phyloP scores from a whole-genome alignment of 2,113 vertebrate species.

The Terrapene triunguis region DNA sequence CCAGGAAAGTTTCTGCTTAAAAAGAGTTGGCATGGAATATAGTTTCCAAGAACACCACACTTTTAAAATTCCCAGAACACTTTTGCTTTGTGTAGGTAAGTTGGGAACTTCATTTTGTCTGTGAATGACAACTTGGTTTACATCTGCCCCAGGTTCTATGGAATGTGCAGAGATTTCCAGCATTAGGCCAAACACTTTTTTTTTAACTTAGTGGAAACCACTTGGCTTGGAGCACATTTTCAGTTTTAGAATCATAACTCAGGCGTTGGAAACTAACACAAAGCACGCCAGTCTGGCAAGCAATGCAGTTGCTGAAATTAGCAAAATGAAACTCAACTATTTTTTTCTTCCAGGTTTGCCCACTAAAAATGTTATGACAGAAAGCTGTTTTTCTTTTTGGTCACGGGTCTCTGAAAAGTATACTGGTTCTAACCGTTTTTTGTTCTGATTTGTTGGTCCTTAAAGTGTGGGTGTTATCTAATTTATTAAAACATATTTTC shows the following conservation, averaged over 20 bases:
- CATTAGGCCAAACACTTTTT: slow-evolving; percentile 29
- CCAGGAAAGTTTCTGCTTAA: not conserved
- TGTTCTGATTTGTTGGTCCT: not conserved
- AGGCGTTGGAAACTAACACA: slow-evolving; percentile 48
- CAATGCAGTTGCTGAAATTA: slow-evolving; percentile 24
- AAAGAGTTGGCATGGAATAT: not conserved
- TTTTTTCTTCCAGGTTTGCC: not conserved
- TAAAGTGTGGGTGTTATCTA: not conserved
- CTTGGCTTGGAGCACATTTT: slow-evolving; percentile 32
- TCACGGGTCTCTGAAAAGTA: not conserved
- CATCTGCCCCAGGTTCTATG: slow-evolving; percentile 64
- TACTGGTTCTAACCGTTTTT: slow-evolving; percentile 5
- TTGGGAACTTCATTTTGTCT: slow-evolving; percentile 69
- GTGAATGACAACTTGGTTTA: slow-evolving; percentile 43
- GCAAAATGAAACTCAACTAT: not conserved
- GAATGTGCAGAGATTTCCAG: slow-evolving; percentile 70
- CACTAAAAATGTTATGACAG: not conserved
- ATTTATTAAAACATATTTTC: slow-evolving; percentile 5
- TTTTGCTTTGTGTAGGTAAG: slow-evolving; percentile 64
- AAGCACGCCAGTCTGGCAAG: not conserved
- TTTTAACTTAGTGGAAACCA: slow-evolving; percentile 70
- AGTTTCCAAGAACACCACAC: slow-evolving; percentile 69
- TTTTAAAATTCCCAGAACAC: slow-evolving; percentile 72
- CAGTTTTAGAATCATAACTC: slow-evolving; percentile 2
- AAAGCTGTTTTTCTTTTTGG: slow-evolving; percentile 35